Conservation (phyloP, 2,888 invertebrate species). For the Erynnis tages region DNA sequence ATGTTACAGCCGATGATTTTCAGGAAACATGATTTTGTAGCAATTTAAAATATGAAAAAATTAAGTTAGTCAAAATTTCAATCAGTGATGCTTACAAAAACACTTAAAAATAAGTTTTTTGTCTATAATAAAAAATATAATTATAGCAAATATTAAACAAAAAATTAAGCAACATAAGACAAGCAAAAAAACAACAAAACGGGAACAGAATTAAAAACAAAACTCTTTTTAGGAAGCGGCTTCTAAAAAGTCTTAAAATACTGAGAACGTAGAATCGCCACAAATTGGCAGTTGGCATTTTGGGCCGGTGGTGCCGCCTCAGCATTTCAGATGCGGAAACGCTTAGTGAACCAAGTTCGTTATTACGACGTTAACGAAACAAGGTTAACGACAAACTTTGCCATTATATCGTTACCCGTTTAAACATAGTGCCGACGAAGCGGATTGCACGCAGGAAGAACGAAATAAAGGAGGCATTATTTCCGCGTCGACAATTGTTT, state of each 20-base stretch:
- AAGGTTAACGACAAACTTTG: slow-evolving; percentile 18
- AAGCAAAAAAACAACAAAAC: too few relatives aligned
- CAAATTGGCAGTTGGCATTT: slow-evolving; percentile 16
- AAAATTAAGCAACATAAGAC: too few relatives aligned
- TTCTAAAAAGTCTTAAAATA: too few relatives aligned
- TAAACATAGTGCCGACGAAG: slow-evolving; percentile 4
- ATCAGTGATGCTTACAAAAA: too few relatives aligned
- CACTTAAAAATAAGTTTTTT: too few relatives aligned
- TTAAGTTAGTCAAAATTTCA: too few relatives aligned
- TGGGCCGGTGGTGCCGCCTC: slow-evolving; percentile 4
- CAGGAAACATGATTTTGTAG: too few relatives aligned
- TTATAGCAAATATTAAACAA: too few relatives aligned
- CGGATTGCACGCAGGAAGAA: background rate
- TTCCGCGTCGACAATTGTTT: background rate
- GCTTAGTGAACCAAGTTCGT: slow-evolving; percentile 17
- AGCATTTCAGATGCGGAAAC: slow-evolving; percentile 17
- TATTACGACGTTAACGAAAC: slow-evolving; percentile 24
- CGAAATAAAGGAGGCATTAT: slow-evolving; percentile 1
- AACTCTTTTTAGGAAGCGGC: background rate
- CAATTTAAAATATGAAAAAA: too few relatives aligned
- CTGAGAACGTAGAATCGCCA: background rate
- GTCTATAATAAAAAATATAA: too few relatives aligned
- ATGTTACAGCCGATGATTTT: too few relatives aligned
- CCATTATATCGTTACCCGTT: slow-evolving; percentile 13
- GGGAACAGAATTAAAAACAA: too few relatives aligned